Percentiles rank a stretch among this genome's conserved stretches.
phyloP scores from a whole-genome alignment of 2,113 vertebrate genomes.

The Gnathonemus longibarbis region DNA sequence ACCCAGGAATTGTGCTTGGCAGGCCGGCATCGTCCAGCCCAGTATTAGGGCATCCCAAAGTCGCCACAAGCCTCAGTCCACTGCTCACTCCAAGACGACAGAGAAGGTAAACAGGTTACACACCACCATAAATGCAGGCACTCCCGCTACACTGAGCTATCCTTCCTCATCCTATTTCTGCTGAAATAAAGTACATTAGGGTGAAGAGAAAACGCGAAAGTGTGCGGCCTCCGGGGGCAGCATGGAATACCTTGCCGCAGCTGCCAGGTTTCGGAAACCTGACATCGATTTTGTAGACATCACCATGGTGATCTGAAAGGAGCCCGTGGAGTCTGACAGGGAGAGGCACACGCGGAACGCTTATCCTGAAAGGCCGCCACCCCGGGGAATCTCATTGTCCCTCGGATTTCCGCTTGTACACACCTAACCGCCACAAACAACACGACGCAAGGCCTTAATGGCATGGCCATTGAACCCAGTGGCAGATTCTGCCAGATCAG shows the following conservation, averaged over 20 bases:
- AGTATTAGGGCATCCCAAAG: background rate
- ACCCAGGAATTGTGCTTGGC: background rate
- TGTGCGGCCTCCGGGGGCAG: background rate
- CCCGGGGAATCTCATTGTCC: conserved; percentile 18
- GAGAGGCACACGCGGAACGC: background rate
- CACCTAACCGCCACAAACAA: background rate
- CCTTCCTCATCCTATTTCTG: background rate
- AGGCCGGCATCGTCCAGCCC: background rate
- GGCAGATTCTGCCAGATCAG: background rate
- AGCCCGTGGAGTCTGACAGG: background rate
- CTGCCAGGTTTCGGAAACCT: background rate
- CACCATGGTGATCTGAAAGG: conserved; percentile 8
- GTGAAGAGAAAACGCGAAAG: background rate
- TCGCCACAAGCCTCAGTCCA: background rate
- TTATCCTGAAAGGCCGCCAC: conserved; percentile 40
- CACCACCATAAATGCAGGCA: background rate
- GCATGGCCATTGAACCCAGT: background rate
- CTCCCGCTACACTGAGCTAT: background rate
- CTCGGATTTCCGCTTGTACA: conserved; percentile 33
- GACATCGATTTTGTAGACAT: background rate
- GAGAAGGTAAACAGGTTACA: conserved; percentile 9
- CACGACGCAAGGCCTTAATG: background rate
- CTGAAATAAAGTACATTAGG: background rate
- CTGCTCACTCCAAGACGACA: background rate
- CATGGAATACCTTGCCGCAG: background rate